Conservation (phyloP, 2,888 invertebrate species). For the Lasius platythorax region DNA sequence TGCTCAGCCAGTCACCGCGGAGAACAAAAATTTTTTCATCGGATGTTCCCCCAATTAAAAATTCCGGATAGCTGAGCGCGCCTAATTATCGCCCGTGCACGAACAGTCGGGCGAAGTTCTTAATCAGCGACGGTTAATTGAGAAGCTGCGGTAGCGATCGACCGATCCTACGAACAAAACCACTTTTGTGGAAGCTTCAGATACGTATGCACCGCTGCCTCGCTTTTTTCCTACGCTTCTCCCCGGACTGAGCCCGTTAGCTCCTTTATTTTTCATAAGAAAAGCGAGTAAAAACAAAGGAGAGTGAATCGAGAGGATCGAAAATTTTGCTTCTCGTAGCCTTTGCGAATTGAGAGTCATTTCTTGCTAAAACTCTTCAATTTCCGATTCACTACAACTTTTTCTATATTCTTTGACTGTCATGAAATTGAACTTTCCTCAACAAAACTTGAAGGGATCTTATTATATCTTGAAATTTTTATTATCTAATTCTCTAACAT, state of each 20-base stretch:
- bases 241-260: not conserved
- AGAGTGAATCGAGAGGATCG: slow-evolving; percentile 19
- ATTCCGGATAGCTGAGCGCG: slow-evolving; percentile 66
- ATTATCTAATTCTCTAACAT: not conserved
- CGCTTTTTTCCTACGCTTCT: slow-evolving; percentile 43
- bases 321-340: slow-evolving; percentile 43
- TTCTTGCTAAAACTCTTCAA: slow-evolving; percentile 54
- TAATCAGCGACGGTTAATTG: slow-evolving; percentile 74
- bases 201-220: slow-evolving; percentile 19
- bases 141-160: slow-evolving; percentile 67
- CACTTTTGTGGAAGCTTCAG: slow-evolving; percentile 45
- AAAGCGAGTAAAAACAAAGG: slow-evolving; percentile 4
- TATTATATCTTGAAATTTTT: not conserved
- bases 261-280: slow-evolving; percentile 38
- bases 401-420: not conserved
- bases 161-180: slow-evolving; percentile 59
- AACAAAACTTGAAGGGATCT: not conserved
- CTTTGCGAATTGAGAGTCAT: slow-evolving; percentile 52
- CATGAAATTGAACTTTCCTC: not conserved
- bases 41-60: slow-evolving; percentile 73
- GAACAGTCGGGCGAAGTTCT: slow-evolving; percentile 56
- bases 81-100: slow-evolving; percentile 71
- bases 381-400: not conserved
- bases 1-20: slow-evolving; percentile 13
- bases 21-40: slow-evolving; percentile 62